Base-by-base conservation (phyloP, 1,140 invertebrate species). In the Scaptomyza pallida region DNA sequence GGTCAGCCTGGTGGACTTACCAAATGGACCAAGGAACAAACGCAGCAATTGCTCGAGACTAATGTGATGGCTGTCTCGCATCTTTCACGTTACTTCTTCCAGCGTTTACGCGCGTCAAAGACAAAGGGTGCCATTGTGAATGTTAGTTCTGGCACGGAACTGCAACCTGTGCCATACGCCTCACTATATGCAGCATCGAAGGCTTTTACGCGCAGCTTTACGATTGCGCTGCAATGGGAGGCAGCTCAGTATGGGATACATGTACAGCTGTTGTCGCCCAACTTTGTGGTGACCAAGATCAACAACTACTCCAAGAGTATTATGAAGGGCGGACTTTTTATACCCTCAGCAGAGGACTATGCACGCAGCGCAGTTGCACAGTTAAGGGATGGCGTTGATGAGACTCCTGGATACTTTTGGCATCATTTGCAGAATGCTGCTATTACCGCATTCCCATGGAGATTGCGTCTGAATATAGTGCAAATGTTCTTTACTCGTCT, bases 211-310 rank as follows among this genome's bases (percentile, higher is more conserved):
- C 83, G 76, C 6, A 86, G 77, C 17, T 73, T 91, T 1, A 91
- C 90, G n/a, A 16, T 86, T 13, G 77, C 96, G 0, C 90, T 98
- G 8, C 93, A 95, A 33, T 94, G 94, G 33, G 97, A 98, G 91
- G 98, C 97, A 72, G 92, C 93, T 3, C 89, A 92, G 8, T 92
- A 93, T 51, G 96, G 96, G 0, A 94, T 98, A 33, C 94, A 94
- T 8, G 93, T 98, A 9, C 97, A 98, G 89, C 96, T 97, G 86
- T 89, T 98, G n/a, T 94, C 95, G 0, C 97, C 97, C 0, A 94
- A 97, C 55, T 98, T 97, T 88, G 94, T 98, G 3, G 95, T 95
- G 21, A 98, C 97, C 0, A 97, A 97, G 91, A 97, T 98, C 94
- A 97, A 97, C 79, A 93, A 93, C 2, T 98, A 95, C 91, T 97